Evolutionary conservation across 2,888 invertebrate genomes (phyloP).

Genomic region (Patella depressa): DNA sequence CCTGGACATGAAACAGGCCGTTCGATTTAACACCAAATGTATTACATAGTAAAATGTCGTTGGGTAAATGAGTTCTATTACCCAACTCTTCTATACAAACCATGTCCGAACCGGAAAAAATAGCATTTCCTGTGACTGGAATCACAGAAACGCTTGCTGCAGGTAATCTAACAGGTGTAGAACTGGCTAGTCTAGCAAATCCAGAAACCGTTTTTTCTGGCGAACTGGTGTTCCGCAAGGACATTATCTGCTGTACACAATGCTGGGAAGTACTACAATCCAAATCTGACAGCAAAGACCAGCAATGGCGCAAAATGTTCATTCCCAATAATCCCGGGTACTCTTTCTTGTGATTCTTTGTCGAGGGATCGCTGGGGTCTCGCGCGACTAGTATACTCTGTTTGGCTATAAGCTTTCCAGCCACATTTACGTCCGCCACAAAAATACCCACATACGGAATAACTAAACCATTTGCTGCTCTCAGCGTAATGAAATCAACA

Average conservation of each 20-base stretch:
- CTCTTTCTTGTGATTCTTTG: background rate
- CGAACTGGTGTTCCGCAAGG: background rate
- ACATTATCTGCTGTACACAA: background rate
- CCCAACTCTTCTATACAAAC: background rate
- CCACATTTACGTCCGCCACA: background rate
- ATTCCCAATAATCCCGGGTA: background rate
- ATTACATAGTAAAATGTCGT: background rate
- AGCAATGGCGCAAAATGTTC: background rate
- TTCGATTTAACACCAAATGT: background rate
- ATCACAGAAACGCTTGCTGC: constrained; percentile 15
- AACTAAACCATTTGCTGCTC: constrained; percentile 2
- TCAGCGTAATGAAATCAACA: background rate
- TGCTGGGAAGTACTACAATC: background rate
- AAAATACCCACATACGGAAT: background rate
- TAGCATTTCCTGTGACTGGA: constrained; percentile 15
- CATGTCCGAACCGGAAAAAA: background rate
- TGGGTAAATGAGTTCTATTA: background rate
- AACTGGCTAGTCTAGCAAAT: constrained; percentile 1
- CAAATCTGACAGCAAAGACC: background rate
- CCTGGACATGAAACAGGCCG: background rate
- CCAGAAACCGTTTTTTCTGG: background rate
- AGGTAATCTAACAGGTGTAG: background rate
- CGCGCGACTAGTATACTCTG: background rate
- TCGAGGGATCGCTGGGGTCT: background rate
- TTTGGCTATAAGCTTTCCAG: background rate